Evolutionary conservation across 1,140 invertebrate genomes (phyloP).

Genomic region (Lineus longissimus): DNA sequence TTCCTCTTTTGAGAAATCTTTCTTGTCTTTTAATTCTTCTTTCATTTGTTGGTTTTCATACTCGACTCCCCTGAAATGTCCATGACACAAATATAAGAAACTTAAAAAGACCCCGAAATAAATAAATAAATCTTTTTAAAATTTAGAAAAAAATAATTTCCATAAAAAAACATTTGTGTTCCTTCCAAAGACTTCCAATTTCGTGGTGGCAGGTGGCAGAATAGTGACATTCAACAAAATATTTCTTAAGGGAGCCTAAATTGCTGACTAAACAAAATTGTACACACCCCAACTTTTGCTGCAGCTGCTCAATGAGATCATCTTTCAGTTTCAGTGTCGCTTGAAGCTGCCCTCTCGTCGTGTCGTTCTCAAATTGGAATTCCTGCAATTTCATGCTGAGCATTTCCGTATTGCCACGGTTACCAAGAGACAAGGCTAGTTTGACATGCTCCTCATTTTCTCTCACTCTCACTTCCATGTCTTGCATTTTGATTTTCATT

Average conservation of each 20-base stretch:
- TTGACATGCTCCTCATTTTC: background rate
- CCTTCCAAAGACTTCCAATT: too few species aligned
- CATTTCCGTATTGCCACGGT: background rate
- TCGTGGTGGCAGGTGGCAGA: too few species aligned
- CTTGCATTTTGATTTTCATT: background rate
- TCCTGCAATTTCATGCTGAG: conserved; percentile 6
- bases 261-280: too few species aligned
- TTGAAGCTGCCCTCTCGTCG: background rate
- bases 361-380: conserved; percentile 6
- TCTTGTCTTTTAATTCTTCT: background rate
- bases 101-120: background rate
- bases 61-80: background rate
- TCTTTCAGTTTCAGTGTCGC: background rate
- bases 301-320: conserved; percentile 3
- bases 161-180: too few species aligned
- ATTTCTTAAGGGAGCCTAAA: too few species aligned
- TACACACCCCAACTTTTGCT: conserved; percentile 5
- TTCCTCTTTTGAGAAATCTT: background rate
- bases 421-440: background rate
- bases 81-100: background rate
- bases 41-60: background rate
- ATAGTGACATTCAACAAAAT: too few species aligned
- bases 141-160: too few species aligned
- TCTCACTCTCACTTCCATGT: background rate
- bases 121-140: too few species aligned